These are phyloP conservation scores for Melanerpes aurifrons DNA, from an alignment of 2,113 vertebrate species.

Conservation along the genomic window DNA sequence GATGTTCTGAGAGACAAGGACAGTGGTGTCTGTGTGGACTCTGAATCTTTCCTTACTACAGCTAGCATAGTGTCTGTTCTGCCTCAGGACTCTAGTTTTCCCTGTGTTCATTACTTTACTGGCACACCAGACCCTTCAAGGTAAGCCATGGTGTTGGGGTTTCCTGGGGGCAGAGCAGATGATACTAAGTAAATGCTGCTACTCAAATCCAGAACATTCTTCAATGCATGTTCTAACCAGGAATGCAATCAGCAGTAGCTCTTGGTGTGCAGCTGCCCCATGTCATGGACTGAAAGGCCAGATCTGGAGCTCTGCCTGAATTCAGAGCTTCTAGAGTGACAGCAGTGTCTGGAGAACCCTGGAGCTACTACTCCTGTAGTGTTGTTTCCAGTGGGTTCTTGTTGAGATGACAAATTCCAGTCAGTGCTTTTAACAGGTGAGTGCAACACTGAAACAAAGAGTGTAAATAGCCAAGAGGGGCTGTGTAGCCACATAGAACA, in stretches of 20 bases:
- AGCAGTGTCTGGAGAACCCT: background rate
- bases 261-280: background rate
- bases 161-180: background rate
- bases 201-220: background rate
- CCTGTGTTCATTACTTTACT: slow-evolving; percentile 83
- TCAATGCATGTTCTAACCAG: background rate
- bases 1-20: slow-evolving; percentile 80
- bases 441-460: background rate
- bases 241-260: background rate
- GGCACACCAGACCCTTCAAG: slow-evolving; percentile 85
- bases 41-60: slow-evolving; percentile 81
- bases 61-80: slow-evolving; percentile 81
- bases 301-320: background rate
- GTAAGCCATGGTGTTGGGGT: slow-evolving; percentile 45
- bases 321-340: background rate
- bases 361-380: background rate
- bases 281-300: background rate
- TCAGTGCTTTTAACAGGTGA: background rate
- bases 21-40: slow-evolving; percentile 79
- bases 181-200: background rate
- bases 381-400: background rate
- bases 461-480: background rate
- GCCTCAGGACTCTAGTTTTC: slow-evolving; percentile 76
- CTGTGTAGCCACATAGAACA: background rate
- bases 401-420: background rate